These are phyloP conservation scores for Hydrozoanthus gracilis DNA, from an alignment of 92 coral and sea anemone genomes.

Conservation along the genomic window DNA sequence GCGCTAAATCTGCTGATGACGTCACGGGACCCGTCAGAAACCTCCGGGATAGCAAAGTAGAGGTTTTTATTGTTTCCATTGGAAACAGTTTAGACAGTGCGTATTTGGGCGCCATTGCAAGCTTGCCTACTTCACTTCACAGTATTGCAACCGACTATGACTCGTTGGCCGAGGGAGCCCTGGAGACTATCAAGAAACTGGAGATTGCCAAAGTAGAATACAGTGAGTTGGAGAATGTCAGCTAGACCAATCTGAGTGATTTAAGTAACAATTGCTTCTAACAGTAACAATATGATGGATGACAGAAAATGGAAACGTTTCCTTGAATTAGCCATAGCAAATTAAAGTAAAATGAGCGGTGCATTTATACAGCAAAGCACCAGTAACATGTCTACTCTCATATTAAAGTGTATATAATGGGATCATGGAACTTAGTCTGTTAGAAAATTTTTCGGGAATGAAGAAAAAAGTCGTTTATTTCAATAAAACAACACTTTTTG, in stretches of 20 bases:
- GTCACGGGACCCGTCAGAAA: constrained; percentile 61
- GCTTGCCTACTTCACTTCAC: constrained; percentile 63
- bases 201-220: constrained; percentile 76
- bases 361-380: no score
- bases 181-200: constrained; percentile 68
- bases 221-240: constrained; percentile 45
- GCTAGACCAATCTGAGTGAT: no score
- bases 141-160: constrained; percentile 38
- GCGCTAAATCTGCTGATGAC: constrained; percentile 73
- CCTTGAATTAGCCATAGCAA: neutral
- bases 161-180: constrained; percentile 52
- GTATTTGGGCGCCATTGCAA: constrained; percentile 60
- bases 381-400: no score
- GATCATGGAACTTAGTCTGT: no score
- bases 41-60: constrained; percentile 73
- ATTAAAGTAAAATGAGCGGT: no score
- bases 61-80: constrained; percentile 71
- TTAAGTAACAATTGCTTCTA: no score
- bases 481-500: no score
- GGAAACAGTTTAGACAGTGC: constrained; percentile 47
- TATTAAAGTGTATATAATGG: no score
- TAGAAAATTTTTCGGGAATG: no score
- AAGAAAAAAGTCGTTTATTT: no score
- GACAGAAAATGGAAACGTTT: neutral
- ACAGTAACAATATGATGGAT: neutral